phyloP scores from a whole-genome alignment of 2,797 vertebrate species.

The Molothrus aeneus region DNA sequence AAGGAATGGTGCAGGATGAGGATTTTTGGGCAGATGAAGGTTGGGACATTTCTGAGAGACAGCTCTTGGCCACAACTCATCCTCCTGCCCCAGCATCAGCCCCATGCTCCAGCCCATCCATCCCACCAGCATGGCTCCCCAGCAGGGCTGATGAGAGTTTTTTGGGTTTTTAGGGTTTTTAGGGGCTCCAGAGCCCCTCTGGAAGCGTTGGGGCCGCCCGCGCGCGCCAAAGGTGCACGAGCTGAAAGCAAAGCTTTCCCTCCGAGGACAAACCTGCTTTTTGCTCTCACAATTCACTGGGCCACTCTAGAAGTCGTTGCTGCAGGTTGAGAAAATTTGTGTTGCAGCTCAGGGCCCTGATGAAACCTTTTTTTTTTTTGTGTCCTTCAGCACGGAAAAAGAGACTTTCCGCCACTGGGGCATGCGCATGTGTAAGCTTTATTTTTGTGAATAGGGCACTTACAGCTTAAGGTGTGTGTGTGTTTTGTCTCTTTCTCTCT shows the following conservation, averaged over 20 bases:
- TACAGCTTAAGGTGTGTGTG: conserved; percentile 26
- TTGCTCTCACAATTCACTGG: conserved; percentile 15
- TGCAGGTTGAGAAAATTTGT: background rate
- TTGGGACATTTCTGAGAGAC: background rate
- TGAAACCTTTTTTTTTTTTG: background rate
- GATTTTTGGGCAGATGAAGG: background rate
- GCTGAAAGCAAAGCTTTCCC: conserved; percentile 1
- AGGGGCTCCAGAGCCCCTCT: background rate
- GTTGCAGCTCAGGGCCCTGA: conserved; percentile 33
- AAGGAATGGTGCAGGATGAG: background rate
- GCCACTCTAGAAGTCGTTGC: background rate
- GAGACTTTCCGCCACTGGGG: background rate
- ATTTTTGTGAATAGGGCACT: conserved; percentile 45
- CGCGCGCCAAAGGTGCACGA: background rate
- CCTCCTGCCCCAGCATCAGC: background rate
- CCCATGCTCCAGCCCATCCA: background rate
- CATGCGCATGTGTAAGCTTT: conserved; percentile 32
- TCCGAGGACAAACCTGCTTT: background rate
- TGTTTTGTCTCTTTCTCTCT: background rate
- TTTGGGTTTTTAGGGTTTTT: background rate
- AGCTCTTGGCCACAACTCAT: background rate
- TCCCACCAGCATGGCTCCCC: background rate
- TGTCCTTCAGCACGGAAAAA: conserved; percentile 46
- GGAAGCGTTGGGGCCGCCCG: background rate
- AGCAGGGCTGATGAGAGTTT: background rate